Evolutionary conservation across 2,888 invertebrate species (phyloP).

Genomic region (Agrochola circellaris): DNA sequence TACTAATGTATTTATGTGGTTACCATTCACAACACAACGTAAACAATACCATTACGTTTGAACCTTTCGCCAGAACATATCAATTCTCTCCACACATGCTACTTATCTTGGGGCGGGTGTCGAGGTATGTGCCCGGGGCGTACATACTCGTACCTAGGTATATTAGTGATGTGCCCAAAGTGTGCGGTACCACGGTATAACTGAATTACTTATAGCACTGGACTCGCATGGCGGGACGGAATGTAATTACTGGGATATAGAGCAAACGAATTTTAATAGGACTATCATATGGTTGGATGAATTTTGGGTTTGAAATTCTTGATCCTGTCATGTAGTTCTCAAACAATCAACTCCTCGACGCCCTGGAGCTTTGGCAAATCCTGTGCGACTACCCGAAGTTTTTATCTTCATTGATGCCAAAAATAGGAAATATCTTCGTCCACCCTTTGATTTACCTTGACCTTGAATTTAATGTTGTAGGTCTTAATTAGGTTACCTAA

Average conservation of each 20-base stretch:
- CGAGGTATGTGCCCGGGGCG: background rate
- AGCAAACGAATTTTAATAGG: slow-evolving; percentile 45
- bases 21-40: background rate
- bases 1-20: background rate
- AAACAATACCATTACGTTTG: background rate
- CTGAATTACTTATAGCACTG: slow-evolving; percentile 54
- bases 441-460: background rate
- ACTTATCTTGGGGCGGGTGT: slow-evolving; percentile 5
- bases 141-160: background rate
- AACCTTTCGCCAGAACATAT: slow-evolving; percentile 1
- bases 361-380: background rate
- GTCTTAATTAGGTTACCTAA: background rate
- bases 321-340: slow-evolving; percentile 2
- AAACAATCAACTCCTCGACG: background rate
- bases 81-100: slow-evolving; percentile 9
- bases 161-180: slow-evolving; percentile 29
- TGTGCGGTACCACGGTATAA: slow-evolving; percentile 35
- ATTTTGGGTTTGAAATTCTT: slow-evolving; percentile 20
- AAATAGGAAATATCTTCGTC: background rate
- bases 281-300: slow-evolving; percentile 10
- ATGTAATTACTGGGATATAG: slow-evolving; percentile 51
- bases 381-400: background rate
- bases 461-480: background rate
- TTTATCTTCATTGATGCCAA: background rate
- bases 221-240: slow-evolving; percentile 36